These are phyloP conservation scores for Hydriomena furcata DNA, from an alignment of 2,888 invertebrate genomes.

Conservation along the genomic window DNA sequence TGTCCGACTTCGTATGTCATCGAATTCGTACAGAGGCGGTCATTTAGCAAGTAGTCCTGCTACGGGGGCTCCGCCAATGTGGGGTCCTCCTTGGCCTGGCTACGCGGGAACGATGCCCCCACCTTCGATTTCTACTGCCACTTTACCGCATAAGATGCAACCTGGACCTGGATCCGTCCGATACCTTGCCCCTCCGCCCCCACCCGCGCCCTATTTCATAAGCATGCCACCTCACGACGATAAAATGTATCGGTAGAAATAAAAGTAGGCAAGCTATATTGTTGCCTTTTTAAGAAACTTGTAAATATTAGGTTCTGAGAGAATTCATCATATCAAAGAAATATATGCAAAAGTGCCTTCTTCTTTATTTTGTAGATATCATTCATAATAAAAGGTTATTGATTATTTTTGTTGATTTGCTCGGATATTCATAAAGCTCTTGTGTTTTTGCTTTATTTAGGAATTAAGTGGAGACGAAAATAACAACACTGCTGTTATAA, in stretches of 20 bases:
- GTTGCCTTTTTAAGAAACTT: slow-evolving; percentile 31
- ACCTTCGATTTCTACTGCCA: slow-evolving; percentile 84
- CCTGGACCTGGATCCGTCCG: slow-evolving; percentile 79
- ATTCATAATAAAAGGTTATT: neutral
- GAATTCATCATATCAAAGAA: slow-evolving; percentile 44
- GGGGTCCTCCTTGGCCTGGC: slow-evolving; percentile 80
- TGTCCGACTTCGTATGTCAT: slow-evolving; percentile 89
- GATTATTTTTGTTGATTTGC: too few species aligned
- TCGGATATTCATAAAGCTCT: too few species aligned
- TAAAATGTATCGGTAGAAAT: slow-evolving; percentile 84
- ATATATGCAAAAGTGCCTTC: slow-evolving; percentile 16
- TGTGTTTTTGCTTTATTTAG: too few species aligned
- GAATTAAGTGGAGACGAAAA: too few species aligned
- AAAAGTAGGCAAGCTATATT: slow-evolving; percentile 2
- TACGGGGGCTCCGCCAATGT: slow-evolving; percentile 85
- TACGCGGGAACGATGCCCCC: slow-evolving; percentile 85
- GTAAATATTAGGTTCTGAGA: slow-evolving; percentile 52
- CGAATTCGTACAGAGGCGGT: slow-evolving; percentile 87
- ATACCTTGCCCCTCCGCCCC: slow-evolving; percentile 83
- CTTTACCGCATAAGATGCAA: slow-evolving; percentile 86
- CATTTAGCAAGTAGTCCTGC: slow-evolving; percentile 86
- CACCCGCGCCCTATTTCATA: slow-evolving; percentile 86
- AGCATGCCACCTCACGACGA: slow-evolving; percentile 85
- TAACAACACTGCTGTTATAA: too few species aligned
- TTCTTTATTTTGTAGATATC: slow-evolving; percentile 60